Conservation (phyloP, 2,797 vertebrate species). For the Cirrhinus molitorella region DNA sequence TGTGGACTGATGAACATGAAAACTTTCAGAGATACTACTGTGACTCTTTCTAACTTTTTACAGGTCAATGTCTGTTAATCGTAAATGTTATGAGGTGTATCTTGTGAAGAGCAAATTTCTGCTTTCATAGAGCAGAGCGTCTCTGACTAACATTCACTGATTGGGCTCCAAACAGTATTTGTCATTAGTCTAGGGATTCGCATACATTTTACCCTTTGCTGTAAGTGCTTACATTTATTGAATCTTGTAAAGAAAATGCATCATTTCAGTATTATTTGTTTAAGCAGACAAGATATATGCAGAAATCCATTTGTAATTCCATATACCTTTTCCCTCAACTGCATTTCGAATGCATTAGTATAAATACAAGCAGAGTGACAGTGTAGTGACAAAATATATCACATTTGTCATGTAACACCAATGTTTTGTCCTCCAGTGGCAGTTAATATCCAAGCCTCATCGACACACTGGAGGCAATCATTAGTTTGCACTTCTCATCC, state of each 20-base stretch:
- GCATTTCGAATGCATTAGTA: not conserved
- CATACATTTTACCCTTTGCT: not conserved
- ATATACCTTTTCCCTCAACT: not conserved
- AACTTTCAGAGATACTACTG: not conserved
- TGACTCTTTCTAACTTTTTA: not conserved
- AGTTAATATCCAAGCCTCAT: slow-evolving; percentile 37
- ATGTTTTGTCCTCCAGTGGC: slow-evolving; percentile 15
- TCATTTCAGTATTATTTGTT: not conserved
- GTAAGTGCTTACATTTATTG: not conserved
- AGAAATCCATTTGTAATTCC: not conserved
- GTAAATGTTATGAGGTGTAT: not conserved
- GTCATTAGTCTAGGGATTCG: not conserved
- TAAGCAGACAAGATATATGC: not conserved
- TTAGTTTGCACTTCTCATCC: slow-evolving; percentile 35
- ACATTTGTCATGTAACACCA: slow-evolving; percentile 36
- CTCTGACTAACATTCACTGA: not conserved
- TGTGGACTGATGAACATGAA: not conserved
- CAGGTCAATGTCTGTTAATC: not conserved
- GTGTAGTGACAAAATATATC: slow-evolving; percentile 15
- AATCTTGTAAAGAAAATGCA: not conserved
- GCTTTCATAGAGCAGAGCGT: not conserved
- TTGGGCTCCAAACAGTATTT: not conserved
- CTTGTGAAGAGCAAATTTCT: not conserved
- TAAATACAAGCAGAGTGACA: slow-evolving; percentile 14
- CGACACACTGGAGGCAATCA: slow-evolving; percentile 27